Percentiles rank a stretch among this genome's conserved stretches.
These are phyloP conservation scores for Drosophila truncata DNA, from an alignment of 1,140 invertebrate species.

Conservation along the genomic window DNA sequence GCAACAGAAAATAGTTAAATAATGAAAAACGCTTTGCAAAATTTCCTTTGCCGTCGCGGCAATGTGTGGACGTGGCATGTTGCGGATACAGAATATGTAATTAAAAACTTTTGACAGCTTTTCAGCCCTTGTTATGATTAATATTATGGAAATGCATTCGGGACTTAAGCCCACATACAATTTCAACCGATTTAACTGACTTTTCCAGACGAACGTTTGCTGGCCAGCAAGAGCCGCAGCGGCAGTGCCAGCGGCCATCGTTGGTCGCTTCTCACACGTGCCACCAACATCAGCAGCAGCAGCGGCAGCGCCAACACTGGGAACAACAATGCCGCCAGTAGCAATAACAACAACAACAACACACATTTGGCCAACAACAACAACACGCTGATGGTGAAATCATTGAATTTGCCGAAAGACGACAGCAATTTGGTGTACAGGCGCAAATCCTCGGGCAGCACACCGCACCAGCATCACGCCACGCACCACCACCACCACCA, in stretches of 20 bases:
- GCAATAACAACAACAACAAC: slow-evolving; percentile 75
- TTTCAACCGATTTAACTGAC: slow-evolving; percentile 17
- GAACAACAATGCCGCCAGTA: slow-evolving; percentile 19
- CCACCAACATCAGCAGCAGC: slow-evolving; percentile 14
- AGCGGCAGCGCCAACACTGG: slow-evolving; percentile 6
- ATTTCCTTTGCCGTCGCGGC: neutral
- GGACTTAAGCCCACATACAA: neutral
- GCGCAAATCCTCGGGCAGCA: slow-evolving; percentile 87
- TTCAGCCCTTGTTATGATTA: slow-evolving; percentile 54
- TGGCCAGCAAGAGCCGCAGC: slow-evolving; percentile 74
- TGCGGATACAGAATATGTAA: slow-evolving; percentile 32
- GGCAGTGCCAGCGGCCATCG: slow-evolving; percentile 77
- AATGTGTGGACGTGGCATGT: slow-evolving; percentile 5
- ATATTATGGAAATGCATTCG: slow-evolving; percentile 21
- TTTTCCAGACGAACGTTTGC: slow-evolving; percentile 67
- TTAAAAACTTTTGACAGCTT: slow-evolving; percentile 58
- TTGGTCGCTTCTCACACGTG: slow-evolving; percentile 74
- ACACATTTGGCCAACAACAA: slow-evolving; percentile 70
- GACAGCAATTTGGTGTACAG: slow-evolving; percentile 86
- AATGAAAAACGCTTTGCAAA: slow-evolving; percentile 3
- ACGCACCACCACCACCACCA: slow-evolving; percentile 35
- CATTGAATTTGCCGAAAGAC: slow-evolving; percentile 85
- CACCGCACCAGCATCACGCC: slow-evolving; percentile 77
- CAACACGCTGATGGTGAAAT: slow-evolving; percentile 80
- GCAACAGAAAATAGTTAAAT: neutral